phyloP scores from a whole-genome alignment of 2,797 vertebrate species.

The Esox lucius region DNA sequence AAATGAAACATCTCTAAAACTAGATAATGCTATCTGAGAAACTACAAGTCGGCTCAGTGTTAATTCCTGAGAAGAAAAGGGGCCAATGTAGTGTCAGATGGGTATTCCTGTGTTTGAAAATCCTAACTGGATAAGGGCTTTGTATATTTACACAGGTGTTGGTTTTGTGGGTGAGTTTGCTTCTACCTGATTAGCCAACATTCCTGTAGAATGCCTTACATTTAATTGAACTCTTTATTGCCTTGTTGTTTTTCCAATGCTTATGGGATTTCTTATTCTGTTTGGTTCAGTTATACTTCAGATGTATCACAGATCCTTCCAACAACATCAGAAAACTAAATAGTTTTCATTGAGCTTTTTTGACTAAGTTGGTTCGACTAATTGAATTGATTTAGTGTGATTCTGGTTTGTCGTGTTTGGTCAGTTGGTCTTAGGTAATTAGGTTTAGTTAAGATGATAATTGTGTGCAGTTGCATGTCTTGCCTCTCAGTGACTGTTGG shows the following conservation, averaged over 20 bases:
- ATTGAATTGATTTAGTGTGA: neutral
- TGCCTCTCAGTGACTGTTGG: neutral
- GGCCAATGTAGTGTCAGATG: neutral
- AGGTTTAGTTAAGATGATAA: neutral
- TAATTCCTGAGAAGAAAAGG: slow-evolving; percentile 30
- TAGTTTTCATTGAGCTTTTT: neutral
- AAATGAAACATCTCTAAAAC: slow-evolving; percentile 32
- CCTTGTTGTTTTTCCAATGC: slow-evolving; percentile 19
- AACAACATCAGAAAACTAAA: neutral
- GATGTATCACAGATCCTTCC: neutral
- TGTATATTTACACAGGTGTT: slow-evolving; percentile 49
- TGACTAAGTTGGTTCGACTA: neutral
- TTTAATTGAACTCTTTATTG: slow-evolving; percentile 20
- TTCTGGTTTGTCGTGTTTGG: neutral
- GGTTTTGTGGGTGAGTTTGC: slow-evolving; percentile 33
- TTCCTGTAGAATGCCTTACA: slow-evolving; percentile 31
- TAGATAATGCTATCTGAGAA: slow-evolving; percentile 57
- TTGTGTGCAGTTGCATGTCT: neutral
- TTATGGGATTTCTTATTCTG: slow-evolving; percentile 27
- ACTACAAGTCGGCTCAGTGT: slow-evolving; percentile 17
- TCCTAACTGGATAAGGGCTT: slow-evolving; percentile 15
- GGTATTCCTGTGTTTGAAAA: slow-evolving; percentile 7
- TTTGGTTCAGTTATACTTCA: neutral
- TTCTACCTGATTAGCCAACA: slow-evolving; percentile 41
- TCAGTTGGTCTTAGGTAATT: neutral